phyloP scores from a whole-genome alignment of 2,797 vertebrate genomes.

The Neostethus bicornis region DNA sequence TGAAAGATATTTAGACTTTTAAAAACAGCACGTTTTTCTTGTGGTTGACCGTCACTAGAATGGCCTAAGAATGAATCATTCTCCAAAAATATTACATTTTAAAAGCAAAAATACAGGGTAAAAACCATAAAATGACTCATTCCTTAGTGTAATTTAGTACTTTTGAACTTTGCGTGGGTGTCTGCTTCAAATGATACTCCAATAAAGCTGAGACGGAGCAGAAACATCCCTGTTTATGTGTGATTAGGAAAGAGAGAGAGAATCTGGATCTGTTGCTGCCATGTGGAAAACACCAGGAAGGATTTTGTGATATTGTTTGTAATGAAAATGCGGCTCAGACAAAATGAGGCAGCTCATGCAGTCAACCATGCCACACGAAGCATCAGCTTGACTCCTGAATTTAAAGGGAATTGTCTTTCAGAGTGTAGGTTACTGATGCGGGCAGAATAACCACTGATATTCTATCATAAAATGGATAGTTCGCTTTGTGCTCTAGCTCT shows the following conservation, averaged over 20 bases:
- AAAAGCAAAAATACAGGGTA: conserved; percentile 34
- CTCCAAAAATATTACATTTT: conserved; percentile 7
- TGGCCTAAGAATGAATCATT: background rate
- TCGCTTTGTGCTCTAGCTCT: background rate
- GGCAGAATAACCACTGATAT: conserved; percentile 16
- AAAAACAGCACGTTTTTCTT: background rate
- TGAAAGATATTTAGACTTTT: no score
- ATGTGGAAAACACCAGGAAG: conserved; percentile 8
- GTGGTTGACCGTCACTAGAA: no score
- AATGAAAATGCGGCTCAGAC: conserved; percentile 19
- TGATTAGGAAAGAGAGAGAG: conserved; percentile 15
- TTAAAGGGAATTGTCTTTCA: conserved; percentile 23
- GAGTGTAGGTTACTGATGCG: conserved; percentile 8
- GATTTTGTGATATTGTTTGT: conserved; percentile 1
- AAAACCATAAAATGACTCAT: conserved; percentile 6
- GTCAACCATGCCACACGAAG: conserved; percentile 20
- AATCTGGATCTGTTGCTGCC: conserved; percentile 4
- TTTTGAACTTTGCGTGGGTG: conserved; percentile 37
- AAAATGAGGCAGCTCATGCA: conserved; percentile 17
- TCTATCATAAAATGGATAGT: background rate
- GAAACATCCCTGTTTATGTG: conserved; percentile 19
- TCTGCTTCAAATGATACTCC: conserved; percentile 33
- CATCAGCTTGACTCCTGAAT: conserved; percentile 24
- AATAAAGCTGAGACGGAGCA: conserved; percentile 14
- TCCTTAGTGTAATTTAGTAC: conserved; percentile 14